Evolutionary conservation across 1,140 invertebrate species (phyloP), one percentile per base, ranked within the genome.

Genomic region (Schmidtea mediterranea): DNA sequence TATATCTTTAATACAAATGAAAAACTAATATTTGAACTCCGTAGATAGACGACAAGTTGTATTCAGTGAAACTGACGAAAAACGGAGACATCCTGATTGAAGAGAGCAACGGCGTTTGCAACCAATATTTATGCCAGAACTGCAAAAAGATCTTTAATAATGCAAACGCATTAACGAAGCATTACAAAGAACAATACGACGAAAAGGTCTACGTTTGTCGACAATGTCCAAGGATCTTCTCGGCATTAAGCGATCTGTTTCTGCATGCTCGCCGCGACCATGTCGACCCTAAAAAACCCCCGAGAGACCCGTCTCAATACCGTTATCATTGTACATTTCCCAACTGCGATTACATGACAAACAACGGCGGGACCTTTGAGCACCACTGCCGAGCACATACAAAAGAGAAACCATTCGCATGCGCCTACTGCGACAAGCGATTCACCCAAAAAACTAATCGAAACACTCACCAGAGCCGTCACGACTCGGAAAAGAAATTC

Each of bases 391-490:
- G 24, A 6, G 47, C 43, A 36, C 52, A 53, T 26, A 39, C 50
- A 16, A 49, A 49, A n/a, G 43, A 26, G 5, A 53, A 50, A 26
- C 50, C 50, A n/a, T 53, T 49, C 47, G 22, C 46, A 24, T 57
- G 56, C 46, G 47, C 49, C 15, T 37, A 50, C 1, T 57, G 56
- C 39, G 43, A 49, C 10, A 54, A 57, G 15, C n/a, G 12, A 5
- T 56, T 51, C 48, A 50, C 46, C 5, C 48, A 51, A 21, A 38
- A 8, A 2, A 19, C 26, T 10, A 49, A 53, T 47, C 43, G 55
- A 1, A 47, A 19, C 10, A 23, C 16, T 24, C 56, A 57, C 39
- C 36, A 36, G n/a, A 26, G 32, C 10, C 49, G 22, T 36, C 51
- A 52, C 22, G 43, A 48, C 2, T 19, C 19, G 2, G 21, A 16